Evolutionary conservation across 1,140 invertebrate species (phyloP).

Genomic region (Araneus ventricosus): DNA sequence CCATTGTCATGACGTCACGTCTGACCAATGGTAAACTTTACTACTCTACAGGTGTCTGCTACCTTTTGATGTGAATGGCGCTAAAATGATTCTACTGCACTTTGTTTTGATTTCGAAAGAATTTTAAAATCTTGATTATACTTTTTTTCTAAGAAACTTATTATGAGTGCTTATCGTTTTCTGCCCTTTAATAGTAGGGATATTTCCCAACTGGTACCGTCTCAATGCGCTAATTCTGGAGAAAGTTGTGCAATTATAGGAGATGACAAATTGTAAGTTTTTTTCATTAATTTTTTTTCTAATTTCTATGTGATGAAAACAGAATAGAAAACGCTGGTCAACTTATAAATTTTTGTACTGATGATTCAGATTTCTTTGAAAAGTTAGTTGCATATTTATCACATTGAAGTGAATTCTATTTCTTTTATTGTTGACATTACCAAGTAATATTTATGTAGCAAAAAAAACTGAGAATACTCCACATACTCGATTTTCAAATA

Average conservation of each 20-base stretch:
- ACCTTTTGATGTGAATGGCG: slow-evolving; percentile 52
- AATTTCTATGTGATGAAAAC: too few relatives aligned
- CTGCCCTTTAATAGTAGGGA: background rate
- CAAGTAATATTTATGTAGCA: too few relatives aligned
- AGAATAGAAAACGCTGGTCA: too few relatives aligned
- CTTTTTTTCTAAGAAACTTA: background rate
- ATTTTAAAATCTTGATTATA: background rate
- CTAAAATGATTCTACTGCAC: background rate
- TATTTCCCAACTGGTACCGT: background rate
- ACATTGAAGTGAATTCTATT: too few relatives aligned
- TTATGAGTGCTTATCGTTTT: background rate
- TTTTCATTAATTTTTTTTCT: background rate
- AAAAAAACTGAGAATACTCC: too few relatives aligned
- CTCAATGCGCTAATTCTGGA: background rate
- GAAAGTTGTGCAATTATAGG: slow-evolving; percentile 50
- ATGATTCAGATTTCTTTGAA: too few relatives aligned
- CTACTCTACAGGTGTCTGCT: slow-evolving; percentile 2
- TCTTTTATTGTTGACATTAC: too few relatives aligned
- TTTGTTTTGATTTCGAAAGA: slow-evolving; percentile 11
- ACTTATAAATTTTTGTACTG: too few relatives aligned
- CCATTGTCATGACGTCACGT: slow-evolving; percentile 32
- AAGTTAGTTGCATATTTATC: too few relatives aligned
- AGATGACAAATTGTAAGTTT: slow-evolving; percentile 15
- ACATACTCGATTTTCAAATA: too few relatives aligned
- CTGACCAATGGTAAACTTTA: slow-evolving; percentile 31